Conservation (phyloP, 2,888 invertebrate genomes). For the Pyrrhosoma nymphula region DNA sequence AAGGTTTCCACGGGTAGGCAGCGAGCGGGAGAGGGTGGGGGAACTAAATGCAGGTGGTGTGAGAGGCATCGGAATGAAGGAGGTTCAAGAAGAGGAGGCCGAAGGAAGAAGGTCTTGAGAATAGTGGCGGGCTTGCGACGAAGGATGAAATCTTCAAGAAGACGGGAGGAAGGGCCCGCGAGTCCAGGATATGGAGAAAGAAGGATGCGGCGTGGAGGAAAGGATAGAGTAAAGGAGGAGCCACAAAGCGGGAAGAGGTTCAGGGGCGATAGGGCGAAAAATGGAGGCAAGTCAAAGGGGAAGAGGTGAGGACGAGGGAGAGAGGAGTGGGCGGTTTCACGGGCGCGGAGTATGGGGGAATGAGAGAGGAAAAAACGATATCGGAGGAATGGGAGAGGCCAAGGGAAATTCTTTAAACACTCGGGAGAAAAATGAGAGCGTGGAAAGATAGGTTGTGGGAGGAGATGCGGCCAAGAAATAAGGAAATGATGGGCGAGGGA, state of each 20-base stretch:
- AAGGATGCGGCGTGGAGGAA: not conserved
- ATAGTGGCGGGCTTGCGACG: not conserved
- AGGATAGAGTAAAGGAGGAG: not conserved
- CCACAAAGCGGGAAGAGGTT: not conserved
- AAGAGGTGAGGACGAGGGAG: not conserved
- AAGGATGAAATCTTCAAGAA: not conserved
- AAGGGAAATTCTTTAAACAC: not conserved
- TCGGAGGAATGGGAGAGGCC: not conserved
- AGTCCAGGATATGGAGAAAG: too few relatives aligned
- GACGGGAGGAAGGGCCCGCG: not conserved
- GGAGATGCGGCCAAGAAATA: not conserved
- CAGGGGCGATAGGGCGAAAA: too few relatives aligned
- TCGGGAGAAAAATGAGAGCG: not conserved
- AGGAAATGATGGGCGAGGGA: not conserved
- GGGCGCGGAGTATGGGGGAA: not conserved
- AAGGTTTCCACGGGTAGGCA: constrained; percentile 45
- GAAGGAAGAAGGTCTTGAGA: not conserved
- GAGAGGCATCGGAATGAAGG: not conserved
- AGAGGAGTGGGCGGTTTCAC: not conserved
- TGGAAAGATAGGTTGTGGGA: too few relatives aligned
- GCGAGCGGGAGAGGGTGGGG: not conserved
- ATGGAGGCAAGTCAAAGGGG: not conserved
- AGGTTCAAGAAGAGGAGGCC: not conserved
- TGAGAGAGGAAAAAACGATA: not conserved
- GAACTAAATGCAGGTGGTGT: not conserved